phyloP scores from a whole-genome alignment of 2,113 vertebrate genomes.

The Plestiodon gilberti region DNA sequence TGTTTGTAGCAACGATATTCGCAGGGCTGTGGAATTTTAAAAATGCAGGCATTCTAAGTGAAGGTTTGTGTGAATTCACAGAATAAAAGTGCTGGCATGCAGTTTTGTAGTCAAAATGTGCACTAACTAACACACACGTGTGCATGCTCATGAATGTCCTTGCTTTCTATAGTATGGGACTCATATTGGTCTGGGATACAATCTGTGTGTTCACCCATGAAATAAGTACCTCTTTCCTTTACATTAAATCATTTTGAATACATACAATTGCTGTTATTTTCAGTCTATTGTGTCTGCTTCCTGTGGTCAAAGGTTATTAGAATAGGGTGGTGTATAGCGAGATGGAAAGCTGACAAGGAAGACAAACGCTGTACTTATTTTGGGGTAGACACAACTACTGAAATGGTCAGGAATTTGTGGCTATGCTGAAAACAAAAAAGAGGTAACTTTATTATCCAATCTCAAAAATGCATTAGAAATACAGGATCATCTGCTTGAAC shows the following conservation, averaged over 20 bases:
- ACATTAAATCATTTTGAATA: constrained; percentile 58
- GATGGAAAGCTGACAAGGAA: constrained; percentile 76
- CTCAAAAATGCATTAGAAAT: not conserved
- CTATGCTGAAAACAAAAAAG: constrained; percentile 57
- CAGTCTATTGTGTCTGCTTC: constrained; percentile 95
- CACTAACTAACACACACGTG: not conserved
- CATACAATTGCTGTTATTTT: constrained; percentile 88
- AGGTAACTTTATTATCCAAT: constrained; percentile 51
- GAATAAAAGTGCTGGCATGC: not conserved
- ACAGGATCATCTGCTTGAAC: constrained; percentile 24
- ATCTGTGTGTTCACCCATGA: constrained; percentile 12
- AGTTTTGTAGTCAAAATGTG: not conserved
- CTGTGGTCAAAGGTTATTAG: constrained; percentile 93
- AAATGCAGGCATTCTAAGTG: not conserved
- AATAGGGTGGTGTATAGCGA: constrained; percentile 86
- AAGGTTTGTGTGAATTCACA: not conserved
- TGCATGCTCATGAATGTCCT: not conserved
- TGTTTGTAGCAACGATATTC: not conserved
- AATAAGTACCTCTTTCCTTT: constrained; percentile 52
- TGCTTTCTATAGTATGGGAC: not conserved
- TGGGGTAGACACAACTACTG: constrained; percentile 57
- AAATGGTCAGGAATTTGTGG: constrained; percentile 45
- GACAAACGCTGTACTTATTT: constrained; percentile 68
- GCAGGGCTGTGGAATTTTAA: not conserved
- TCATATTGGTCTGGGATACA: not conserved